These are phyloP conservation scores for Dendrocincla tyrannina DNA, from an alignment of 2,797 vertebrate genomes.

Conservation along the genomic window DNA sequence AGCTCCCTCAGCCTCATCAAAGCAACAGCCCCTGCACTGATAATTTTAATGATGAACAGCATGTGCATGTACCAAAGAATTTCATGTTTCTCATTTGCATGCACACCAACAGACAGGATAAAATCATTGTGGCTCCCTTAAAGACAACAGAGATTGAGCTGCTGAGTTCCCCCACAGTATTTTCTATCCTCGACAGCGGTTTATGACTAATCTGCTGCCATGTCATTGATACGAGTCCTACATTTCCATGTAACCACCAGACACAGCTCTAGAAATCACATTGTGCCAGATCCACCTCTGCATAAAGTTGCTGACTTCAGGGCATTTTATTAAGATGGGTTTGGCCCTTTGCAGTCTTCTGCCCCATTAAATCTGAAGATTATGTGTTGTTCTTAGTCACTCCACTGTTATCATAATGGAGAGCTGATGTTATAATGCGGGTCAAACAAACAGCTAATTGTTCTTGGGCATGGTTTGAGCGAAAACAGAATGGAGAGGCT, in stretches of 20 bases:
- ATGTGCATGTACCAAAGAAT: background rate
- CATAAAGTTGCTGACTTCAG: constrained; percentile 33
- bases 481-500: constrained; percentile 34
- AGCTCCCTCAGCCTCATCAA: background rate
- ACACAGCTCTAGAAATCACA: background rate
- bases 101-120: background rate
- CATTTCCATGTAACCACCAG: background rate
- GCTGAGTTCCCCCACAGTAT: background rate
- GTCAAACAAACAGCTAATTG: constrained; percentile 68
- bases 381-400: constrained; percentile 26
- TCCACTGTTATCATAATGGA: constrained; percentile 42
- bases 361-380: constrained; percentile 60
- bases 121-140: background rate
- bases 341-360: constrained; percentile 52
- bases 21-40: background rate
- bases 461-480: constrained; percentile 31
- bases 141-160: background rate
- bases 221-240: background rate
- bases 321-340: constrained; percentile 8
- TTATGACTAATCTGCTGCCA: background rate
- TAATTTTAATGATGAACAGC: background rate
- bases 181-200: background rate
- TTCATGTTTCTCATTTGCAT: background rate
- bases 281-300: background rate
- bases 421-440: constrained; percentile 18